Conservation (phyloP, 1,140 invertebrate genomes). For the Daktulosphaira vitifoliae region DNA sequence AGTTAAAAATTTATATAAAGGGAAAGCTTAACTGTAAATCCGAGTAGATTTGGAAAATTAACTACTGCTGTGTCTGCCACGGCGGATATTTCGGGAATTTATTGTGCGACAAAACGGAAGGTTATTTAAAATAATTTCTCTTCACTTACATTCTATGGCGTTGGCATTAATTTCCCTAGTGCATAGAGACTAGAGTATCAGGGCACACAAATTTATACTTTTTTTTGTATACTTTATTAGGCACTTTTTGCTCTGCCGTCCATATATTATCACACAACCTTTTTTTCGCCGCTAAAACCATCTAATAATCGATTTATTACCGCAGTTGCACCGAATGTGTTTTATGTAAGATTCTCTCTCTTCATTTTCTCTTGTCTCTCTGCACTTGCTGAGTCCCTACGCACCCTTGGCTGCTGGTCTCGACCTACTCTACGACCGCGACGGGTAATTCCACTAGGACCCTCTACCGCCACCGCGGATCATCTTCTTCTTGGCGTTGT, state of each 20-base stretch:
- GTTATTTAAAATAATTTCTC: constrained; percentile 24
- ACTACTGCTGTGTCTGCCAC: no score
- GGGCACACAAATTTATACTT: not conserved
- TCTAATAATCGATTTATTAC: no score
- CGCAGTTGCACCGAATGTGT: not conserved
- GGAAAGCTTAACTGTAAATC: no score
- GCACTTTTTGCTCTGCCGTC: not conserved
- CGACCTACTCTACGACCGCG: constrained; percentile 27
- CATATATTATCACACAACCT: not conserved
- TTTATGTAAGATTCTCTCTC: not conserved
- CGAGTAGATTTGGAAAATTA: no score
- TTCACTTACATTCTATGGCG: not conserved
- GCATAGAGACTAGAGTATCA: constrained; percentile 6
- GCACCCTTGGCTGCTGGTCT: not conserved
- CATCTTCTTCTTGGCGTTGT: constrained; percentile 11
- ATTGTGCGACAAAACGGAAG: not conserved
- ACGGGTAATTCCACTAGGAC: no score
- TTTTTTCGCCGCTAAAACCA: not conserved
- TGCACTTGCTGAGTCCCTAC: not conserved
- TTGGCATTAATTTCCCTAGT: constrained; percentile 24
- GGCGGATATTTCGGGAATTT: no score
- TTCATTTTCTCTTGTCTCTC: not conserved
- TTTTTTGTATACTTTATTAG: not conserved
- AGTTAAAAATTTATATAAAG: no score
- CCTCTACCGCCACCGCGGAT: constrained; percentile 17